Evolutionary conservation across 2,797 vertebrate genomes (phyloP), one percentile per base, ranked within the genome.

Genomic region (Capromys pilorides): DNA sequence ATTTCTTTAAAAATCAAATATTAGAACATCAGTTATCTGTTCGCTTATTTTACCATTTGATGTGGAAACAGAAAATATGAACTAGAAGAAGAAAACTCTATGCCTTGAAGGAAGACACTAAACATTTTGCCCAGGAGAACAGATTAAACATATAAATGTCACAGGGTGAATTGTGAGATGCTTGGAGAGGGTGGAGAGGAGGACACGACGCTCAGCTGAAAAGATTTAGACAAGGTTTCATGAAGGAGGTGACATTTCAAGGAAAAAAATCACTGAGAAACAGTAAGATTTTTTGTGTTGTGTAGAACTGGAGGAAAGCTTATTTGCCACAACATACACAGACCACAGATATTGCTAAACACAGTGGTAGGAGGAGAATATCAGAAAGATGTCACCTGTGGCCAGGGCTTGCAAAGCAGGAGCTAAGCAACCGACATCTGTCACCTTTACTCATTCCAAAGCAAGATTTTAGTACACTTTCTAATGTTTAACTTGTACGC

Each of bases 281-380:
- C 6, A 67, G 45, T 67, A 18, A 11, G 28, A 59, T 64, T 84
- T 95, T 95, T 90, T 91, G 39, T 91, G 49, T 91, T 57, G 86
- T 73, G 57, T 59, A n/a, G 41, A 88, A 36, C 31, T 66, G 28
- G 14, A 4, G 3, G 6, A 81, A 75, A 33, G 2, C 2, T 71
- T 59, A 69, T 89, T 82, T 81, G 12, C 36, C 36, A 67, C 28
- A 10, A 85, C 92, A 84, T 39, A 92, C 13, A 5, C 22, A 92
- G 28, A 66, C 28, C 24, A 33, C 36, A 19, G 67, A 78, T 78
- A 78, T 59, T 88, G 79, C 57, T 88, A 10, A 90, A 82, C 81
- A 9, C 28, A 84, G 6, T 62, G 9, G 19, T 31, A 86, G 19
- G 7, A 28, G 16, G 3, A 41, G 13, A 22, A 51, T 1, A 0